Evolutionary conservation across 2,888 invertebrate genomes (phyloP), one percentile per base, ranked within the genome.

Genomic region (Calameuta pallipes): DNA sequence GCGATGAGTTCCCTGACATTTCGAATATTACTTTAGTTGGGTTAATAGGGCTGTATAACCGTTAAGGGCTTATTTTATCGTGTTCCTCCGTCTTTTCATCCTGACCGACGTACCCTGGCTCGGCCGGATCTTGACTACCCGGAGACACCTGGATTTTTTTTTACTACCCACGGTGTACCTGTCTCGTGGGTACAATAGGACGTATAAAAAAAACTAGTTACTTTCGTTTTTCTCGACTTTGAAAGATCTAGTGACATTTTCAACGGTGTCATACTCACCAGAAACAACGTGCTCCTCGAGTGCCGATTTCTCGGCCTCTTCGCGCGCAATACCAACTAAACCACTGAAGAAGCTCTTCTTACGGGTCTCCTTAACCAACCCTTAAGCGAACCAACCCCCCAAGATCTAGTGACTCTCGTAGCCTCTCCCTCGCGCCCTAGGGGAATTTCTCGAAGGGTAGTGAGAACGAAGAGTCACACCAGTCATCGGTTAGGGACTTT

Each of bases 21-120:
- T 75, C 36, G 70, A 78, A 78, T 75, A 70, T 75, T 78, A 78
- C 41, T 75, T 69, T 41, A 71, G 75, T 23, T 74, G 68, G 15
- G 23, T 15, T 56, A 56, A 75, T 75, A 31, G 30, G 68, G 30
- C 75, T 11, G 23, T 75, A 75, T 75, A 75, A 56, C 71, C 3
- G 9, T 71, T 2, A 11, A 13, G 6, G 56, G 6, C 56, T 9
- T 23, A 6, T 23, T 56, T 2, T 56, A 56, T 56, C 23, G 56
- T 56, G 15, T 23, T 6, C 23, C 23, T 23, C 23, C 56, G 23
- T 56, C 56, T 56, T 56, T 56, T 56, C 56, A 56, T 56, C 56
- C 56, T 9, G 23, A 23, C 56, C 56, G 56, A 56, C 56, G 56
- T 56, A 23, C 2, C 15, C 56, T 1, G 23, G 37, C 37, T 37